Evolutionary conservation across 1,140 invertebrate species (phyloP).

Genomic region (Epicauta chinensis): DNA sequence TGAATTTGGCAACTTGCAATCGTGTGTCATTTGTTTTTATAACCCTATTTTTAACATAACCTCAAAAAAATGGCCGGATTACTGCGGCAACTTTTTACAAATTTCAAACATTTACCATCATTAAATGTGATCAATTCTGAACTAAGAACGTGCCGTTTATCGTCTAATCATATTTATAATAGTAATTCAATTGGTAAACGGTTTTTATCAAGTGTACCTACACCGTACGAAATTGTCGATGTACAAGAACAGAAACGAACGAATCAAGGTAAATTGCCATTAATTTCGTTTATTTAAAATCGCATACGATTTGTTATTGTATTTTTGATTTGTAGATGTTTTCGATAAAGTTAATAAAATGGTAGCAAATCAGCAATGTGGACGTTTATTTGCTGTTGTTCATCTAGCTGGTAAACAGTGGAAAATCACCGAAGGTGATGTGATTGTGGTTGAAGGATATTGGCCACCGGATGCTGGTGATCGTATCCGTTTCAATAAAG

Average conservation of each 20-base stretch:
- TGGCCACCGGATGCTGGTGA: conserved; percentile 82
- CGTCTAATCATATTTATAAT: no score
- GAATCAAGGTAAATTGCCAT: conserved; percentile 19
- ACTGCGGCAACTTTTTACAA: conserved; percentile 1
- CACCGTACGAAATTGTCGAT: conserved; percentile 34
- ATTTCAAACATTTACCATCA: not conserved
- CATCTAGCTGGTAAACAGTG: conserved; percentile 78
- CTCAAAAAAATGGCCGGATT: conserved; percentile 1
- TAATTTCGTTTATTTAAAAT: conserved; percentile 1
- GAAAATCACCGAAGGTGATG: conserved; percentile 80
- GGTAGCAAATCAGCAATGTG: conserved; percentile 49
- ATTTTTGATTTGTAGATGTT: conserved; percentile 29
- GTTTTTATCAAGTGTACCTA: conserved; percentile 24
- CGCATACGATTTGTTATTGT: no score
- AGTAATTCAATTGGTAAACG: no score
- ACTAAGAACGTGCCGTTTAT: no score
- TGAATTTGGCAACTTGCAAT: no score
- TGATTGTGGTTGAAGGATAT: conserved; percentile 74
- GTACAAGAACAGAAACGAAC: conserved; percentile 21
- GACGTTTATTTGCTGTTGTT: conserved; percentile 81
- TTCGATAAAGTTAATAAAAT: conserved; percentile 53
- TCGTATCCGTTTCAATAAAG: conserved; percentile 79
- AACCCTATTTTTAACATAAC: no score
- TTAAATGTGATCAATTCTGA: not conserved
- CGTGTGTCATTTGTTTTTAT: no score